Evolutionary conservation across 2,888 invertebrate genomes (phyloP), one percentile per base, ranked within the genome.

Genomic region (Cheilosia grossa): DNA sequence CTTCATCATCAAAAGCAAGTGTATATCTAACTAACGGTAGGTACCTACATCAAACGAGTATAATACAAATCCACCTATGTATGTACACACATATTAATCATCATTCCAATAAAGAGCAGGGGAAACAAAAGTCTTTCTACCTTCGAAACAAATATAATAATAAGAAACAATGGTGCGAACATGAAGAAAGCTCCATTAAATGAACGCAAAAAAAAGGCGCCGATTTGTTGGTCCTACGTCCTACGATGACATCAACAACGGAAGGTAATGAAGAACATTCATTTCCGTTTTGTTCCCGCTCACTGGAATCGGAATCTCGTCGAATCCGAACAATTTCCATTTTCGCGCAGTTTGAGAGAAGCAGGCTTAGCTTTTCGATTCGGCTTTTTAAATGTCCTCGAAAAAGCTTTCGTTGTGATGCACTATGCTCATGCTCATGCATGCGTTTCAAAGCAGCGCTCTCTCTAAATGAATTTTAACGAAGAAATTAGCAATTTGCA

Each of bases 401-500:
- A 30, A 17, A 37, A 67, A 67, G 75, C 66, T 75, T 58, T 66
- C 40, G 42, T 40, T 13, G 24, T 9, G 19, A 5, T n/a, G 17
- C n/a, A 44, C 6, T 17, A 17, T 5, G 17, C 6, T n/a, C 5
- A 6, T 15, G 42, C n/a, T 37, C 13, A 78, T 78, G 69, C 69
- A 78, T 78, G 78, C 69, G 78, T 69, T 37, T n/a, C 49, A 40
- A 21, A n/a, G 58, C 27, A 27, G 7, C 27, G 1, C 19, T 19
- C 7, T 2, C 54, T 61, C 54, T 78, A 78, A 78, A 69, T 78
- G 77, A 70, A 78, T 78, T 78, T 78, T 78, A 78, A 78, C 69
- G 78, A 70, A 78, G 69, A 49, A 78, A 78, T 78, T 69, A 78
- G 69, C 78, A 63, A 63, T 78, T 78, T 78, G 78, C 78, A 78